Conservation (phyloP, 37 sponge, comb jelly and placozoan genomes). For the Diacarnus erythraeanus region DNA sequence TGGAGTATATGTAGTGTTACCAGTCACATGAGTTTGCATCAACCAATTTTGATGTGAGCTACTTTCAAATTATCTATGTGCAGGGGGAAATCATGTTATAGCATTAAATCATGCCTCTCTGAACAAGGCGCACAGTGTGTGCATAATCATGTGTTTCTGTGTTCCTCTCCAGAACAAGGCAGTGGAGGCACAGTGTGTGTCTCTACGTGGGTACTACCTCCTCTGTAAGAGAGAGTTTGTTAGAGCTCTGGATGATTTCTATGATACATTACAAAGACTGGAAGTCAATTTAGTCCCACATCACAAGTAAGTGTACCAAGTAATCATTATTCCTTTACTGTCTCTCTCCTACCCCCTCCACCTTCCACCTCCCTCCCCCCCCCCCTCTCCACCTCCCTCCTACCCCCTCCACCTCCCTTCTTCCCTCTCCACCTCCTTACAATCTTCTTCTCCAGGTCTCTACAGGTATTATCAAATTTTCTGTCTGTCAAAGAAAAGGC, state of each 20-base stretch:
- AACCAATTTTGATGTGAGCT: background rate
- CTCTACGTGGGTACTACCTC: conserved; percentile 36
- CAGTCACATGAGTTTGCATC: background rate
- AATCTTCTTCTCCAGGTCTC: background rate
- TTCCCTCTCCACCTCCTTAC: background rate
- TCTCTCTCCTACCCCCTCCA: conserved; percentile 1
- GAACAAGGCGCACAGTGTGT: too few species aligned
- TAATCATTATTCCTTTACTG: background rate
- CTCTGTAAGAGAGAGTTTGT: conserved; percentile 25
- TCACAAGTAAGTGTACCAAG: conserved; percentile 1
- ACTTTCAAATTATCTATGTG: background rate
- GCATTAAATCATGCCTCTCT: background rate
- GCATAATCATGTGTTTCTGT: background rate
- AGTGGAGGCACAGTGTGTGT: conserved; percentile 44
- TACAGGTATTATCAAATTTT: background rate
- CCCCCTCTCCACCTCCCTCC: background rate
- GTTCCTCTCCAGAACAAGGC: background rate
- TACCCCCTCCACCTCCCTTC: background rate
- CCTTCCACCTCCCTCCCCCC: background rate
- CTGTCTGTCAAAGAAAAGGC: conserved; percentile 9
- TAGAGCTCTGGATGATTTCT: conserved; percentile 28
- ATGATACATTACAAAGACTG: conserved; percentile 30
- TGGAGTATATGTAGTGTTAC: too few species aligned
- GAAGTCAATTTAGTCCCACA: conserved; percentile 24
- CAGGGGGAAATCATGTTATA: background rate